Conservation (phyloP, 2,888 invertebrate genomes). For the Myopa tessellatipennis region DNA sequence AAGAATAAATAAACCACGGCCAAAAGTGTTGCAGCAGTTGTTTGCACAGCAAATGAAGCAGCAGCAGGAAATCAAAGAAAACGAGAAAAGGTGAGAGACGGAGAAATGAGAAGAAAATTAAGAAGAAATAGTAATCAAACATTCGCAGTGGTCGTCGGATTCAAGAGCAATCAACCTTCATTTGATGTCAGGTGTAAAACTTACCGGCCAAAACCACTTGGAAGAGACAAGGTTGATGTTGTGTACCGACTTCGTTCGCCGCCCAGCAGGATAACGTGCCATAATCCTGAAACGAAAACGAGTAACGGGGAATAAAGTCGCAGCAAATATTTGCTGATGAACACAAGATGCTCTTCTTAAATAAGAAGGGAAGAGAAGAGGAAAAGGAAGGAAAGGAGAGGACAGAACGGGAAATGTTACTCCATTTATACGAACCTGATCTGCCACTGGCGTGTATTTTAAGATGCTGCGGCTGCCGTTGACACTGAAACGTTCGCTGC, state of each 20-base stretch:
- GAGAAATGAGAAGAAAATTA: constrained; percentile 29
- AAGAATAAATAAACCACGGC: constrained; percentile 18
- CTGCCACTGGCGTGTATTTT: constrained; percentile 75
- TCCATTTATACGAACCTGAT: constrained; percentile 63
- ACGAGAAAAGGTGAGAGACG: constrained; percentile 23
- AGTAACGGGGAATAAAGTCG: no score
- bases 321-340: no score
- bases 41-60: constrained; percentile 52
- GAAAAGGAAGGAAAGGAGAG: background rate
- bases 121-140: background rate
- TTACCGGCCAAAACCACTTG: constrained; percentile 90
- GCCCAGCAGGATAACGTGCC: constrained; percentile 90
- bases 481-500: constrained; percentile 80
- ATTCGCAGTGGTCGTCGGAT: background rate
- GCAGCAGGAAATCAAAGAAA: constrained; percentile 35
- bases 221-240: constrained; percentile 86
- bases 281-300: constrained; percentile 73
- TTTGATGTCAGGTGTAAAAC: constrained; percentile 49
- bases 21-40: constrained; percentile 6
- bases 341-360: no score
- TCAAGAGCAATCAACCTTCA: background rate
- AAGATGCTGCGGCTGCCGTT: constrained; percentile 81
- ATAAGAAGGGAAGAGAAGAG: background rate
- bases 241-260: constrained; percentile 84
- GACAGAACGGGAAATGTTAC: background rate